Evolutionary conservation across 2,797 vertebrate genomes (phyloP).

Genomic region (Huso huso): DNA sequence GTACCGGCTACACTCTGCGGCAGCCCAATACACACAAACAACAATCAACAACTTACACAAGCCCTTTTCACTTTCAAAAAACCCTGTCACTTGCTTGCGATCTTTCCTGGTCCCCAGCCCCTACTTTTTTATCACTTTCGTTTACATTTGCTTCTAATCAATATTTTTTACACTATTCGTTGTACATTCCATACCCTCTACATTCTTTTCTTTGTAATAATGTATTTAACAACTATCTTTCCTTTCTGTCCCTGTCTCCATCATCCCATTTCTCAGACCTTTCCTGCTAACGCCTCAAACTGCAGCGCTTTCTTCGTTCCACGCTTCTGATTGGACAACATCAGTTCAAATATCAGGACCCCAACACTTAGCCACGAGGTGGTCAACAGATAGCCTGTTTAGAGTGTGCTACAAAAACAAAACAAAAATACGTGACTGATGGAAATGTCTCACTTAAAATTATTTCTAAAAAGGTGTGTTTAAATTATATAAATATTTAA

Average conservation of each 20-base stretch:
- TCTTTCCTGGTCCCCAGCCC: not conserved
- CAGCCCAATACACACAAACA: slow-evolving; percentile 6
- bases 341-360: slow-evolving; percentile 35
- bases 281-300: slow-evolving; percentile 58
- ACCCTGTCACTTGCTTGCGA: not conserved
- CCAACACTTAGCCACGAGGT: not conserved
- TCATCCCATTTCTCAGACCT: not conserved
- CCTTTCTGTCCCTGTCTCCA: not conserved
- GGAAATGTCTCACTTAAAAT: too few species aligned
- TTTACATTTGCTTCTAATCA: slow-evolving; percentile 6
- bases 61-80: slow-evolving; percentile 6
- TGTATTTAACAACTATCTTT: not conserved
- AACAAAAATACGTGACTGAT: too few species aligned
- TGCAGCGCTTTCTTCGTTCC: slow-evolving; percentile 32
- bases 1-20: too few species aligned
- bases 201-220: not conserved
- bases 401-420: not conserved
- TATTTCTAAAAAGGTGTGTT: too few species aligned
- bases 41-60: not conserved
- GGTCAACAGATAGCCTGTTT: slow-evolving; percentile 8
- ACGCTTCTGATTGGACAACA: slow-evolving; percentile 47
- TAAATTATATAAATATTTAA: too few species aligned
- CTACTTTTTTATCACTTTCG: not conserved
- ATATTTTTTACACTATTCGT: not conserved
- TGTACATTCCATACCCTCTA: not conserved